Conservation (phyloP, 2,797 vertebrate species). For the Danio albolineatus region DNA sequence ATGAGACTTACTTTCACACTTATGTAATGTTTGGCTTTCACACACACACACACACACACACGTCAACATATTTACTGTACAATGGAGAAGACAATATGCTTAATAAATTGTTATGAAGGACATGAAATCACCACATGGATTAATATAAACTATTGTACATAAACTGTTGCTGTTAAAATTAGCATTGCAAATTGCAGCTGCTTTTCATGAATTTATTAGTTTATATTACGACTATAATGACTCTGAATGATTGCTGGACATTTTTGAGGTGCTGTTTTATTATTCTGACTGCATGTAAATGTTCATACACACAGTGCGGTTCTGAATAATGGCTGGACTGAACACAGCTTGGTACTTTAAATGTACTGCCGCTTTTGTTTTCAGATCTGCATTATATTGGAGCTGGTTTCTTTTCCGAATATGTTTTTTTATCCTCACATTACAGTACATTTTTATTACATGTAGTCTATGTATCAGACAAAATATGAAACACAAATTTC, state of each 20-base stretch:
- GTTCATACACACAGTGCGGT: slow-evolving; percentile 6
- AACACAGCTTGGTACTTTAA: neutral
- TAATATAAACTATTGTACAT: neutral
- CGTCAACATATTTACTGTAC: neutral
- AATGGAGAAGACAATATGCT: neutral
- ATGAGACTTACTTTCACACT: slow-evolving; percentile 12
- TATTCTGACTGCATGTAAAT: neutral
- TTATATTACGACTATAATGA: neutral
- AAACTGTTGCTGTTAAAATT: neutral
- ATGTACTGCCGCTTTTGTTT: neutral
- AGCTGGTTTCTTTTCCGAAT: neutral
- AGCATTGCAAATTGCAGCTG: neutral
- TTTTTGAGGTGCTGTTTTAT: neutral
- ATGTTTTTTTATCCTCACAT: neutral
- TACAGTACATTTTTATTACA: neutral
- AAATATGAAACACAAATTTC: too few species aligned
- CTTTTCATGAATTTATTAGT: neutral
- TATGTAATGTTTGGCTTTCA: neutral
- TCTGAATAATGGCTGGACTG: slow-evolving; percentile 16
- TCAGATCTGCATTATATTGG: neutral
- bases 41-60: slow-evolving; percentile 3
- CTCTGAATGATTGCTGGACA: neutral
- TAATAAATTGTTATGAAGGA: neutral
- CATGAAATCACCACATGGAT: neutral
- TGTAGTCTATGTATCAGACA: too few species aligned